Evolutionary conservation across 2,888 invertebrate species (phyloP), one percentile per base, ranked within the genome.

Genomic region (Orgyia antiqua): DNA sequence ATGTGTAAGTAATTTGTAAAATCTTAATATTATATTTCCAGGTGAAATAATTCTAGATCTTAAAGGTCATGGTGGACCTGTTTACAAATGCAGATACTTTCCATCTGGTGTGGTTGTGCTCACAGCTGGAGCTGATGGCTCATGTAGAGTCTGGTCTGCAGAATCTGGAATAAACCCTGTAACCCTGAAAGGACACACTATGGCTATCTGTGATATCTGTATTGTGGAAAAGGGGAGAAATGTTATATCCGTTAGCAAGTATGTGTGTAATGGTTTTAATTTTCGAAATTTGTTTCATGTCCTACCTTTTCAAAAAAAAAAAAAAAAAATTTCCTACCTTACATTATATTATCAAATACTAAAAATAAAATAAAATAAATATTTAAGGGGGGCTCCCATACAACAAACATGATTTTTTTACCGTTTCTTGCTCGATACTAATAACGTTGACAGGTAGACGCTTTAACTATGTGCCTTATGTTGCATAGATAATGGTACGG

Each of bases 161-260:
- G 90, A 91, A 50, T 87, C 88, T 13, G 93, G 92, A 11, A 67
- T 87, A 27, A 92, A 91, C 68, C 91, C 91, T 10, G 90, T 89
- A 1, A 90, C 89, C 2, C 58, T 93, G 11, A 84, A 67, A 30
- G 93, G 93, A 0, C 93, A 93, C 56, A 88, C 70, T 23, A 89
- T 88, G 87, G 88, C 90, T 12, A 70, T 93, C 3, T 77, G 80
- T 24, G 92, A 92, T 70, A 58, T 90, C 17, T 82, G 76, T 29
- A 88, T 93, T 37, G 72, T 93, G 31, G 93, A 91, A 15, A 86
- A 87, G 43, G 93, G 93, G 29, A 83, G 89, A 43, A 92, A 93
- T 74, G 75, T 93, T 23, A 72, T 93, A 28, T 90, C 93, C 30
- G 90, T 90, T 23, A 90, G 91, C 67, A 90, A 88, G 90, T 89